Evolutionary conservation across 2,888 invertebrate genomes (phyloP).

Genomic region (Papilio demoleus): DNA sequence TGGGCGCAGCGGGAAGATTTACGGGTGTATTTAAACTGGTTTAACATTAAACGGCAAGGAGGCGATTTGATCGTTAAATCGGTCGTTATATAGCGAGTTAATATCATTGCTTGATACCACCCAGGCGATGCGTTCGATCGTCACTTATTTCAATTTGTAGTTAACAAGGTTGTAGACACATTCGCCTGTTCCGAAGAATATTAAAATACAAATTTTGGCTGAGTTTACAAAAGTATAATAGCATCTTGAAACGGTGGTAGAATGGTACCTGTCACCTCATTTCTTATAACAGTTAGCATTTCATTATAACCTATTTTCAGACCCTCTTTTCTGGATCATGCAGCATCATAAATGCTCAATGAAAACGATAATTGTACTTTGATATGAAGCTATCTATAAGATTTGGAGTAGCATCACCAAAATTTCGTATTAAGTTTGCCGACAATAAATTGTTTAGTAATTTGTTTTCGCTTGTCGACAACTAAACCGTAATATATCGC

Average conservation of each 20-base stretch:
- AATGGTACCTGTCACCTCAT: no score
- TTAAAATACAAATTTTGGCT: background rate
- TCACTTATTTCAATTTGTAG: slow-evolving; percentile 30
- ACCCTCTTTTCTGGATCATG: no score
- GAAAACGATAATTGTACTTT: no score
- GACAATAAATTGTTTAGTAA: no score
- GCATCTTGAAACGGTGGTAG: no score
- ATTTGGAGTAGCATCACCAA: no score
- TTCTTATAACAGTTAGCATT: background rate
- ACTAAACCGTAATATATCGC: slow-evolving; percentile 16
- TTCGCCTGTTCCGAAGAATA: background rate
- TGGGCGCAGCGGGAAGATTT: slow-evolving; percentile 76
- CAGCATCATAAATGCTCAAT: no score
- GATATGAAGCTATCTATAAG: no score
- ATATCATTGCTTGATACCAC: slow-evolving; percentile 75
- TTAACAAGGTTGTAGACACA: background rate
- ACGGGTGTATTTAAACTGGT: slow-evolving; percentile 81
- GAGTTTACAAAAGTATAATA: background rate
- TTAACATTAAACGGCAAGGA: slow-evolving; percentile 78
- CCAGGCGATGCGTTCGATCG: slow-evolving; percentile 53
- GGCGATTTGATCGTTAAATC: slow-evolving; percentile 79
- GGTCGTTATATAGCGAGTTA: slow-evolving; percentile 75
- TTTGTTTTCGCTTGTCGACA: background rate
- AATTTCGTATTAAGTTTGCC: no score
- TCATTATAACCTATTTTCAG: background rate